A percentile compares a stretch with the other conserved stretches of the same genome.
These are phyloP conservation scores for Ciconia boyciana DNA, from an alignment of 2,113 vertebrate species.

Conservation along the genomic window DNA sequence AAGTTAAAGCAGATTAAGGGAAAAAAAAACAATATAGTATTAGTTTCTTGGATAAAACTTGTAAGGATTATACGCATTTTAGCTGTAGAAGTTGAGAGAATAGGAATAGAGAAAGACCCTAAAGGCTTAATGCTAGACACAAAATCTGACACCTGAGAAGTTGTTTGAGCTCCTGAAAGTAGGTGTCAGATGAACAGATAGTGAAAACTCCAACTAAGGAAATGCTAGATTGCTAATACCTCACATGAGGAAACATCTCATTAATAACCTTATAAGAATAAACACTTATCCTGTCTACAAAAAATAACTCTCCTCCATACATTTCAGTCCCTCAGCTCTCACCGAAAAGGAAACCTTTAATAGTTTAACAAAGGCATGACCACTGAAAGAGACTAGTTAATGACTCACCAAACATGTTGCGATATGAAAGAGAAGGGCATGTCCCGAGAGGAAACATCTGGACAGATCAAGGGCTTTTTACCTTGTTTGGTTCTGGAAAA, in stretches of 20 bases:
- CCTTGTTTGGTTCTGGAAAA: not conserved
- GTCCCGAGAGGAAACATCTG: conserved; percentile 42
- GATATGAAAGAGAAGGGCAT: not conserved
- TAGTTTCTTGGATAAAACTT: not conserved
- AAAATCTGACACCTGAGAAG: not conserved
- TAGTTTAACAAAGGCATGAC: not conserved
- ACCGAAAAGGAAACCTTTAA: not conserved
- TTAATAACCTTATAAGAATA: not conserved
- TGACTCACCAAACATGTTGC: not conserved
- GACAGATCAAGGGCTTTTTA: conserved; percentile 10
- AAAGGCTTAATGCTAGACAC: not conserved
- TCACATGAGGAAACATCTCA: not conserved
- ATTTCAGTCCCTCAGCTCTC: not conserved
- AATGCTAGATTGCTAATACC: not conserved
- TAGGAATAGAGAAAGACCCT: not conserved
- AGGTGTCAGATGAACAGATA: not conserved
- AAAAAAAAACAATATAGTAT: not conserved
- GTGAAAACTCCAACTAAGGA: not conserved
- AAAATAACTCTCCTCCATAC: not conserved
- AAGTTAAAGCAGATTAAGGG: not conserved
- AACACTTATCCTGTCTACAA: not conserved
- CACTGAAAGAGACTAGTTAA: not conserved
- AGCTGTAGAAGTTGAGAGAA: not conserved
- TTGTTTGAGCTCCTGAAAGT: not conserved
- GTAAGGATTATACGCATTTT: not conserved